Base-by-base conservation (phyloP, 2,888 invertebrate species). In the Campoplex nolae region DNA sequence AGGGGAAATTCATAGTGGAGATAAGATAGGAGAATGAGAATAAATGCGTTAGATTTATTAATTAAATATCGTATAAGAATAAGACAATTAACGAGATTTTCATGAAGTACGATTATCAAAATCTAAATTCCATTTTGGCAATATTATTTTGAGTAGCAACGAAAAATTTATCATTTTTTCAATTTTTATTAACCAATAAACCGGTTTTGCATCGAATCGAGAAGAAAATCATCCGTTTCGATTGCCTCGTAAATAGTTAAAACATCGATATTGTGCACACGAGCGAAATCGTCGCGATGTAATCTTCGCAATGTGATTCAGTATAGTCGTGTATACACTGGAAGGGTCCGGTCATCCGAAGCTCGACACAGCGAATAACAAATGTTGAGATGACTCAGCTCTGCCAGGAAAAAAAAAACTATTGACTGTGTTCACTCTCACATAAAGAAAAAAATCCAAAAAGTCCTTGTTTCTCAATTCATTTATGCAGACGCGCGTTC, bases 361-460 rank as follows among this genome's bases (percentile, higher is more conserved):
- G 32, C 32, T 62, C 62, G 62, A 62, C 7, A 32, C 32, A 62
- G 77, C 73, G n/a, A 67, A 85, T 82, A 87, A 89, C 86, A 82
- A 89, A 88, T 84, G 87, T 18, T 79, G 75, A 88, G 89, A 90
- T 90, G 90, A 91, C 90, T 91, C 91, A 90, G 90, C 90, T 84
- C 88, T 89, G 85, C 85, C 89, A 87, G 82, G 77, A 85, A 68
- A 42, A 65, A 85, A 68, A 42, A 65, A 83, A 85, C 84, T 85
- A 81, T 85, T n/a, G 62, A 28, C 62, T 35, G 9, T 48, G 65
- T 65, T 67, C 18, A 35, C 62, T 18, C 62, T 18, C 58, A 51
- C 13, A 42, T 51, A 67, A 32, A 51, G 2, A 51, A 48, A 48
- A 18, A 74, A 11, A 35, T 16, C 1, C 16, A 35, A 16, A 9